Evolutionary conservation across 2,888 invertebrate species (phyloP).

Genomic region (Aleiodes leptofemur): DNA sequence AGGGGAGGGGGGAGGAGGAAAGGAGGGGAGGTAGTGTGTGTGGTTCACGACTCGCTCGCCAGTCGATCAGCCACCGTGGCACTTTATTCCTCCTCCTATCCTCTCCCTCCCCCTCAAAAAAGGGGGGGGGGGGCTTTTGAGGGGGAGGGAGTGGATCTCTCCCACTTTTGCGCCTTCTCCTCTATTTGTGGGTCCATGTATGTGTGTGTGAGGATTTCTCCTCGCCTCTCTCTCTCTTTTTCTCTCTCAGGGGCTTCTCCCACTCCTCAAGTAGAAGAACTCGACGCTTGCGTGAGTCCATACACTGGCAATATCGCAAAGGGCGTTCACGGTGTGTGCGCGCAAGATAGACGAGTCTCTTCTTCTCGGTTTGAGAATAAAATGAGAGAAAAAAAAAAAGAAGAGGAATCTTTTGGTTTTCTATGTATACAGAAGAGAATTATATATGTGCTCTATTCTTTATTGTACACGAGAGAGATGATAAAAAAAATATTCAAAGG

Average conservation of each 20-base stretch:
- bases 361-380: constrained; percentile 16
- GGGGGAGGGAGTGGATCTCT: no score
- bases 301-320: constrained; percentile 49
- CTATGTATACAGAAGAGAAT: constrained; percentile 31
- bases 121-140: no score
- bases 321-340: constrained; percentile 56
- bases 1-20: constrained; percentile 17
- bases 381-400: background rate
- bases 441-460: no score
- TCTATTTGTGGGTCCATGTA: no score
- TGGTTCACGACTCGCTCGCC: constrained; percentile 69
- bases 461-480: no score
- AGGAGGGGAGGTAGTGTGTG: constrained; percentile 37
- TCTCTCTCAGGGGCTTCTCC: no score
- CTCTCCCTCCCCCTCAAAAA: constrained; percentile 33
- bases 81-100: constrained; percentile 63
- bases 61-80: constrained; percentile 71
- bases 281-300: constrained; percentile 55
- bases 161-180: background rate
- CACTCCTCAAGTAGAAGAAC: no score
- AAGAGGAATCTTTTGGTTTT: background rate
- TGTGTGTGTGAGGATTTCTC: no score
- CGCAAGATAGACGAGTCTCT: constrained; percentile 32
- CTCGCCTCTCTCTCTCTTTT: no score
- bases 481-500: no score